Evolutionary conservation across 2,113 vertebrate genomes (phyloP), one percentile per base, ranked within the genome.

Genomic region (Lontra canadensis): DNA sequence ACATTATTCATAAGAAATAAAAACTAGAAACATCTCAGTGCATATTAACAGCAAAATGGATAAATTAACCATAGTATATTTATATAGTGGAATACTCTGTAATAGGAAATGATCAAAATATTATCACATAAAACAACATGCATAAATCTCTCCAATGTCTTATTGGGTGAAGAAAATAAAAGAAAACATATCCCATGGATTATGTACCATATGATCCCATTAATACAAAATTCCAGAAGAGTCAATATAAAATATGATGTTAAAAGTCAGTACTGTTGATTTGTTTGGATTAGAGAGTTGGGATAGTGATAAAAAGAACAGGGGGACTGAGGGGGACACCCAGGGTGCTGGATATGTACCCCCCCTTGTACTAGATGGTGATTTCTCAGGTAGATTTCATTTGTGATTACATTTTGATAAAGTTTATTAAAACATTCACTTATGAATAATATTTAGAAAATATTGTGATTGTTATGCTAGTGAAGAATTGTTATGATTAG

Each of bases 61-160:
- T 80, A 84, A 81, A 89, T 92, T 71, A 95, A 44, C 17, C 44
- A 31, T 39, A 87, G 26, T 74, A 59, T 20, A 74, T 89, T 94
- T 69, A 91, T 84, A 74, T 11, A 44, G n/a, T n/a, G 17, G 31
- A 90, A 93, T 69, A 93, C 1, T 61, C 20, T 80, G 12, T 49
- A 86, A 86, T 10, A 85, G 12, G 88, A 86, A 96, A 84, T 59
- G 14, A 85, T 95, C 81, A 93, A 96, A 95, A 29, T 73, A 94
- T 11, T 79, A 42, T 0, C n/a, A 90, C 31, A 69, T 42, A 86
- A 90, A 90, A 76, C 14, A 90, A 52, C 3, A 29, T 20, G 12
- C 4, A 47, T 34, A 1, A 17, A 83, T 55, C 79, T 86, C 47
- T 20, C 71, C 65, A 86, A 80, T 44, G 74, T 82, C 49, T 95